phyloP scores from a whole-genome alignment of 2,113 vertebrate species.

The Myodes glareolus region DNA sequence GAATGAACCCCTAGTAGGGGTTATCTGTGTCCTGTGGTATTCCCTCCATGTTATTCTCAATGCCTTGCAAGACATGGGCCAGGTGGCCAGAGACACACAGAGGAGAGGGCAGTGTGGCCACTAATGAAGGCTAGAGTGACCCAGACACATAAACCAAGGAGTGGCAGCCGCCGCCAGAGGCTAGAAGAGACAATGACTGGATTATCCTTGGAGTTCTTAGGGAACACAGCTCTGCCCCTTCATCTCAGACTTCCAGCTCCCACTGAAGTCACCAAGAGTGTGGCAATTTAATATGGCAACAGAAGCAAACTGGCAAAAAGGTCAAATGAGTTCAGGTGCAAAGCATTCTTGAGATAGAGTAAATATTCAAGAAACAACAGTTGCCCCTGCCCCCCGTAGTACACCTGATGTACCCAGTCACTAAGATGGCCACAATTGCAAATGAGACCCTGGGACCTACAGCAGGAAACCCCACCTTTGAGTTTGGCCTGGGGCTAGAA shows the following conservation, averaged over 20 bases:
- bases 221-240: not conserved
- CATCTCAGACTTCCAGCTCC: not conserved
- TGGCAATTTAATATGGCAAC: not conserved
- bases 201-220: accelerated
- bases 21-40: not conserved
- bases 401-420: not conserved
- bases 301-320: accelerated
- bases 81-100: accelerated
- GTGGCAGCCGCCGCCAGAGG: accelerated
- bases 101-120: accelerated
- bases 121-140: not conserved
- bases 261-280: not conserved
- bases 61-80: not conserved
- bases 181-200: not conserved
- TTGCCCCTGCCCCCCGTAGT: not conserved
- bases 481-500: not conserved
- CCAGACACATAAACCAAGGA: not conserved
- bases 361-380: not conserved
- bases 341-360: not conserved
- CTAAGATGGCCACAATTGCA: too few relatives aligned
- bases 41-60: too few relatives aligned
- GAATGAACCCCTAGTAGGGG: not conserved
- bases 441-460: not conserved
- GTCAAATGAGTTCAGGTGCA: not conserved
- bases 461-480: accelerated